Percentiles rank a stretch among this genome's conserved stretches.
phyloP scores from a whole-genome alignment of 2,888 invertebrate species.

The Drosophila subsilvestris region DNA sequence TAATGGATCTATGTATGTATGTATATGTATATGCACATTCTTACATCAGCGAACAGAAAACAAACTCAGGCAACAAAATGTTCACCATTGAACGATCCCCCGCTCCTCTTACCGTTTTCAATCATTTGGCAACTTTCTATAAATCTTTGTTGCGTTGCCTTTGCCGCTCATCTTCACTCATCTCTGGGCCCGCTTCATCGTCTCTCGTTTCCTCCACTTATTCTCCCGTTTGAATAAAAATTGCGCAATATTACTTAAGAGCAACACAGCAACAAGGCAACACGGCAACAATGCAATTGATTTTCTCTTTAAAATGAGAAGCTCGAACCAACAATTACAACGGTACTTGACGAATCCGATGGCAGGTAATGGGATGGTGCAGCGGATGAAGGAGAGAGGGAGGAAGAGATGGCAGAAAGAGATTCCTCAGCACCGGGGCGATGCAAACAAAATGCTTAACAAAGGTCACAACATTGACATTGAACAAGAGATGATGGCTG shows the following conservation, averaged over 20 bases:
- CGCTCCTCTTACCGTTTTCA: slow-evolving; percentile 5
- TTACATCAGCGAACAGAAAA: slow-evolving; percentile 24
- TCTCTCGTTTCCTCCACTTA: slow-evolving; percentile 16
- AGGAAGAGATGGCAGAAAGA: slow-evolving; percentile 14
- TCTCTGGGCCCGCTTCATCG: background rate
- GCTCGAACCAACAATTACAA: slow-evolving; percentile 70
- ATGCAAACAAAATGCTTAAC: slow-evolving; percentile 76
- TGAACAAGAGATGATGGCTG: slow-evolving; percentile 51
- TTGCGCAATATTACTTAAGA: slow-evolving; percentile 78
- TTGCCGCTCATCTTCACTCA: slow-evolving; percentile 1
- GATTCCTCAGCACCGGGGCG: slow-evolving; percentile 49
- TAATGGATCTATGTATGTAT: too few relatives aligned
- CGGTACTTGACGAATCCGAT: slow-evolving; percentile 71
- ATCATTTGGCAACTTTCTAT: slow-evolving; percentile 36
- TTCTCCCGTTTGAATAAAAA: slow-evolving; percentile 65
- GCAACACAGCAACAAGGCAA: slow-evolving; percentile 35
- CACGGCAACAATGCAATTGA: slow-evolving; percentile 56
- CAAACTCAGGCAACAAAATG: slow-evolving; percentile 14
- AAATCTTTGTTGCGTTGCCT: slow-evolving; percentile 8
- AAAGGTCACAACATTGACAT: slow-evolving; percentile 78
- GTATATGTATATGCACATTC: background rate
- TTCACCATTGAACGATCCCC: slow-evolving; percentile 34
- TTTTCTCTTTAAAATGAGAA: slow-evolving; percentile 48
- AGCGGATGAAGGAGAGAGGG: too few relatives aligned
- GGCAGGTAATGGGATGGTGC: slow-evolving; percentile 1